These are phyloP conservation scores for Holothuria scabra DNA, from an alignment of 53 echinoderm and acorn worm genomes.

Conservation along the genomic window DNA sequence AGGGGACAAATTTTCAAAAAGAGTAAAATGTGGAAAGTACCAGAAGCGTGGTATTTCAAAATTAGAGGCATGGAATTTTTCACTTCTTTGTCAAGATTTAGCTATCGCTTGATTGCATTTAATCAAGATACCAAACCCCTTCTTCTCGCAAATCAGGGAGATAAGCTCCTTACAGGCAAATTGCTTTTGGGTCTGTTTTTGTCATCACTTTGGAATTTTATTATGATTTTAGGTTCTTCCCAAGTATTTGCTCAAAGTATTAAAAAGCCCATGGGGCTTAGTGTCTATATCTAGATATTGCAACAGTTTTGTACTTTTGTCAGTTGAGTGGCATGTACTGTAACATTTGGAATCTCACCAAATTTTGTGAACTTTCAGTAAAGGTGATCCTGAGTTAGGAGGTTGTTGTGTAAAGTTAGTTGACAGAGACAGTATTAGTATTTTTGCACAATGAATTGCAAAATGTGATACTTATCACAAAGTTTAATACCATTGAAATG, in stretches of 20 bases:
- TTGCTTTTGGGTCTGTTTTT: conserved; percentile 50
- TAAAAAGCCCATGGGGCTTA: conserved; percentile 40
- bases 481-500: no score
- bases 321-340: conserved; percentile 33
- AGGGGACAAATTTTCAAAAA: conserved; percentile 26
- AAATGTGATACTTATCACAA: no score
- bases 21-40: conserved; percentile 40
- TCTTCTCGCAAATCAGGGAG: conserved; percentile 20
- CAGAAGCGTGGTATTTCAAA: conserved; percentile 42
- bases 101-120: conserved; percentile 47
- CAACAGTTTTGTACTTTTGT: conserved; percentile 40
- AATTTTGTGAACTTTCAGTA: no score
- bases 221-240: conserved; percentile 38
- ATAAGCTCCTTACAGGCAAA: conserved; percentile 52
- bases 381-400: no score
- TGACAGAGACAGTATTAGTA: no score
- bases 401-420: no score
- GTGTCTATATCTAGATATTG: conserved; percentile 29
- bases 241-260: conserved; percentile 49
- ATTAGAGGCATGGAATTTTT: conserved; percentile 45
- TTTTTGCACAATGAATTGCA: no score
- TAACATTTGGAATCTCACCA: no score
- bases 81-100: conserved; percentile 36
- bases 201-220: conserved; percentile 44
- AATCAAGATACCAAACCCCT: conserved; percentile 37